Evolutionary conservation across 2,113 vertebrate species (phyloP).

Genomic region (Tor tambroides): DNA sequence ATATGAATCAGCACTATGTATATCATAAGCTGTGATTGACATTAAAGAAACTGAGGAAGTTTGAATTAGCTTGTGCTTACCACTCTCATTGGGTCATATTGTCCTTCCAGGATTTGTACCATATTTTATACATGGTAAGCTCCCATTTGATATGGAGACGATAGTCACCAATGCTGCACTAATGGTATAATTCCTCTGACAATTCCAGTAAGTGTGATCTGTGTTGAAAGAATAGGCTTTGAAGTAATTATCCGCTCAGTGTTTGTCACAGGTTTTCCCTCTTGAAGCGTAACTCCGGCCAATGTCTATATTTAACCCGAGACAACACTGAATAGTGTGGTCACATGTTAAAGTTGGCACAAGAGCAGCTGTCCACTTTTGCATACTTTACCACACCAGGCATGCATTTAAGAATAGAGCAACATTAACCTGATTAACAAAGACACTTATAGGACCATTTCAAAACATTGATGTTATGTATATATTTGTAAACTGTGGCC

Average conservation of each 20-base stretch:
- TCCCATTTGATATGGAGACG: neutral
- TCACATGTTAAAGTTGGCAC: slow-evolving; percentile 70
- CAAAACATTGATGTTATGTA: neutral
- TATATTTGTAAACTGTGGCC: neutral
- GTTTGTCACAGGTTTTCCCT: slow-evolving; percentile 49
- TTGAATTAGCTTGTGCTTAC: slow-evolving; percentile 24
- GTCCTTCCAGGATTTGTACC: neutral
- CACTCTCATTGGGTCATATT: slow-evolving; percentile 25
- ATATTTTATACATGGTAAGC: neutral
- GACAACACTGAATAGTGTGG: slow-evolving; percentile 73
- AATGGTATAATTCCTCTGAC: neutral
- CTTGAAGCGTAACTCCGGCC: slow-evolving; percentile 63
- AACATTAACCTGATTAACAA: too few relatives aligned
- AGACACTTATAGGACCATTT: too few relatives aligned
- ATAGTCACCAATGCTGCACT: neutral
- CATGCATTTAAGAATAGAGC: slow-evolving; percentile 14
- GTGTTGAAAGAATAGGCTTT: slow-evolving; percentile 24
- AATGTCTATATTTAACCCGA: slow-evolving; percentile 79
- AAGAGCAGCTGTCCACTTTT: slow-evolving; percentile 51
- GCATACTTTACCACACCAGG: neutral
- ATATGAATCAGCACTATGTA: neutral
- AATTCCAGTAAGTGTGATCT: neutral
- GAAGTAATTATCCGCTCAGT: slow-evolving; percentile 30
- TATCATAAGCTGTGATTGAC: neutral
- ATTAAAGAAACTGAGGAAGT: neutral